Base-by-base conservation (phyloP, 1,140 invertebrate species). In the Rhizoglyphus robini region DNA sequence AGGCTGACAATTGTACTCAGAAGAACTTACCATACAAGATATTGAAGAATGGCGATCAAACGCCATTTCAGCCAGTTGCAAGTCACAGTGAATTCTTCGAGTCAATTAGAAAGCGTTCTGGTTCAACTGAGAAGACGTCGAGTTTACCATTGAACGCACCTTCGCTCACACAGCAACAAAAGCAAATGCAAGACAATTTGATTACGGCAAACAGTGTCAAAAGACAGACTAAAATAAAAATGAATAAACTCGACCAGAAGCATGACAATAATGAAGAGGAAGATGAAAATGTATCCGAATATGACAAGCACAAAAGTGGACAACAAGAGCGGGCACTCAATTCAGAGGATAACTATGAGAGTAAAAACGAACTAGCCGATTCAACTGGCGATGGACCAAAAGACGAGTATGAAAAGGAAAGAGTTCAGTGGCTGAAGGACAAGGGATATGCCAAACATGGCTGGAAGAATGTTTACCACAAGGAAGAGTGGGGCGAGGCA, bases 401-500 rank as follows among this genome's bases (percentile, higher is more conserved):
- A 46, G 1, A 2, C 54, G 27, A 29, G 36, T 46, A 60, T 34
- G 61, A 49, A 29, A 46, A 18, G 32, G 27, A 65, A 32, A n/a
- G 64, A 4, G 27, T 18, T 11, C n/a, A 65, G n/a, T 65, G 54
- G 36, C 30, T n/a, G 15, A 69, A 69, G 27, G 67, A 68, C 31
- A 69, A 31, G 29, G 67, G 67, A 15, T 48, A 63, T 25, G 38
- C 27, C 13, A 62, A 61, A n/a, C 63, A 72, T 65, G 71, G 71
- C 29, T 72, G 65, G 65, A 72, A 72, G 60, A 72, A 72, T 32
- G 65, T 68, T 2, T 72, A 72, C 65, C 71, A 72, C 65, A 72
- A 72, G 38, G 71, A 72, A 57, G 71, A 72, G 59, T 72, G 68
- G 38, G 71, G 68, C n/a, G 61, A 68, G 13, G 54, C 69, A 25